These are phyloP conservation scores for Carassius gibelio DNA, from an alignment of 2,113 vertebrate species.

Conservation along the genomic window DNA sequence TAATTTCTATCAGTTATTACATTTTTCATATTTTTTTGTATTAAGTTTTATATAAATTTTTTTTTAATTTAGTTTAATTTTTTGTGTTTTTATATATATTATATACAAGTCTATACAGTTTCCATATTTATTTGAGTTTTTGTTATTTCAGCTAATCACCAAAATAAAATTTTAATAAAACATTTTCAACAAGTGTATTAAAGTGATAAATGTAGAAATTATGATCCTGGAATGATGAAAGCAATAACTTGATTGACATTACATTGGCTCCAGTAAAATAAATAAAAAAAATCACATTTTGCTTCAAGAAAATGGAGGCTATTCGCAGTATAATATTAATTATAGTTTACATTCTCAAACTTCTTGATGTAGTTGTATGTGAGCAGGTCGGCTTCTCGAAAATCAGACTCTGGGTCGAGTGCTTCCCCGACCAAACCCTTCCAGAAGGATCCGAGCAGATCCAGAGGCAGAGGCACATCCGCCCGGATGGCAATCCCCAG, in stretches of 20 bases:
- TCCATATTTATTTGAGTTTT: too few species aligned
- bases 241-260: not conserved
- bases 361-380: slow-evolving; percentile 92
- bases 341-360: slow-evolving; percentile 86
- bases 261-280: not conserved
- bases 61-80: too few species aligned
- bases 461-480: slow-evolving; percentile 92
- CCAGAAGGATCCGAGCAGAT: slow-evolving; percentile 94
- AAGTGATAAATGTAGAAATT: not conserved
- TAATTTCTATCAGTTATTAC: too few species aligned
- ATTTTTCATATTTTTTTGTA: too few species aligned
- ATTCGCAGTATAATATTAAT: not conserved
- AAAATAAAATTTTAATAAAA: too few species aligned
- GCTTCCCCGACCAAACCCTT: slow-evolving; percentile 90
- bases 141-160: too few species aligned
- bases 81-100: too few species aligned
- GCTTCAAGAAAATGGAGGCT: not conserved
- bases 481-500: slow-evolving; percentile 93
- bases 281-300: not conserved
- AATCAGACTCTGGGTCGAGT: slow-evolving; percentile 85
- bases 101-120: too few species aligned
- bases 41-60: too few species aligned
- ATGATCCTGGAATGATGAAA: not conserved
- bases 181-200: not conserved
- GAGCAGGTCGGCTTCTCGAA: slow-evolving; percentile 93